These are phyloP conservation scores for Myotis brandtii DNA, from an alignment of 2,113 vertebrate species.

Conservation along the genomic window DNA sequence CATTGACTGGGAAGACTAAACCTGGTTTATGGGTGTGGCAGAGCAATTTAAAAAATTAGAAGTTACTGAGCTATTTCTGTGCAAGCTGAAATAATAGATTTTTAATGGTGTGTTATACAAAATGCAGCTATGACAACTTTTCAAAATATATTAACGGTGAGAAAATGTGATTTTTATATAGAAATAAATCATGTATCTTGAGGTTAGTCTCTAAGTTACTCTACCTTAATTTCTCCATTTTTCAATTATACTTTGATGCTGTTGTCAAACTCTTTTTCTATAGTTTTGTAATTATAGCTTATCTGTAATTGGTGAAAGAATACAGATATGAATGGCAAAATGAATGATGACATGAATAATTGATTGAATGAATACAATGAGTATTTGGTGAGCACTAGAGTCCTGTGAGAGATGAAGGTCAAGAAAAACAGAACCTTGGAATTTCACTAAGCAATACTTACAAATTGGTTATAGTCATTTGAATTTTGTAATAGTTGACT, in stretches of 20 bases:
- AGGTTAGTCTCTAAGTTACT: background rate
- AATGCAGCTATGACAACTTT: background rate
- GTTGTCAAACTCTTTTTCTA: background rate
- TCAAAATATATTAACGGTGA: background rate
- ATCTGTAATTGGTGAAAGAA: background rate
- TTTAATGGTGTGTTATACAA: background rate
- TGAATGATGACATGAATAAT: background rate
- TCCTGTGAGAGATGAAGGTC: background rate
- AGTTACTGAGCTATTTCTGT: background rate
- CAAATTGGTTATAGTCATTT: background rate
- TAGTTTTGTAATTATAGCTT: background rate
- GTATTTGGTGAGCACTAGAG: background rate
- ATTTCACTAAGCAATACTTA: background rate
- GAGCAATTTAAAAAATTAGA: background rate
- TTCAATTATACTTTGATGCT: slow-evolving; percentile 2
- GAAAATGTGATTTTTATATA: background rate
- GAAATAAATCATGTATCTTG: background rate
- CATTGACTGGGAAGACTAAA: background rate
- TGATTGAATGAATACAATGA: background rate
- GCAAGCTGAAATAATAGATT: background rate
- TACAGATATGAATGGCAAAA: background rate
- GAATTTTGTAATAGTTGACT: background rate
- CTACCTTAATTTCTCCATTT: background rate
- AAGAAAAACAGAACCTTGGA: background rate
- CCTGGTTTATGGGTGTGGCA: background rate